Conservation (phyloP, 2,888 invertebrate genomes). For the Drosophila robusta region DNA sequence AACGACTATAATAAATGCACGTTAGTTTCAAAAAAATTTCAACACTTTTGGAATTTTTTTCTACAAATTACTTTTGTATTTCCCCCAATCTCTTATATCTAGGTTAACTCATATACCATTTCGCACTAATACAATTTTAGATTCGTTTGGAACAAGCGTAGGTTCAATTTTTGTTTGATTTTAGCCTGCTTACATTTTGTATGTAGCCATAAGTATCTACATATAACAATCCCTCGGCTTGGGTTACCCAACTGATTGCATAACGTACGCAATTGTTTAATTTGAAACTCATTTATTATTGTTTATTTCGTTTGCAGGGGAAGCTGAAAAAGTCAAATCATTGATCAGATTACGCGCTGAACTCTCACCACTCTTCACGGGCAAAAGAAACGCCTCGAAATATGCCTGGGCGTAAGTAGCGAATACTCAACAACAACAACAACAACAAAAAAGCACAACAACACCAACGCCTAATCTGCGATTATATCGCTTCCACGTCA, state of each 20-base stretch:
- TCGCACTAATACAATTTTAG: constrained; percentile 16
- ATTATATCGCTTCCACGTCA: constrained; percentile 23
- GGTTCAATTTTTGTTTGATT: background rate
- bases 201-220: constrained; percentile 5
- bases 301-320: constrained; percentile 77
- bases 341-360: constrained; percentile 85
- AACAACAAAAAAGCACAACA: background rate
- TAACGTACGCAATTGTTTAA: constrained; percentile 51
- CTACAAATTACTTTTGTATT: background rate
- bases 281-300: constrained; percentile 36
- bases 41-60: background rate
- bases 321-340: constrained; percentile 85
- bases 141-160: constrained; percentile 5
- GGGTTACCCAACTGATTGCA: constrained; percentile 41
- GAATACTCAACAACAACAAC: constrained; percentile 10
- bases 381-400: constrained; percentile 85
- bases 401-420: constrained; percentile 86
- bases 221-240: constrained; percentile 19
- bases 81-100: constrained; percentile 6
- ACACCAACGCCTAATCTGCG: constrained; percentile 27
- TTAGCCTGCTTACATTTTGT: background rate
- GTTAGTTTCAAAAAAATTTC: background rate
- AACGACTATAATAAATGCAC: background rate
- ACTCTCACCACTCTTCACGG: constrained; percentile 85
- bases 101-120: constrained; percentile 15